A percentile compares a stretch with the other conserved stretches of the same genome.
phyloP scores from a whole-genome alignment of 1,140 invertebrate genomes.

The Gryllus bimaculatus region DNA sequence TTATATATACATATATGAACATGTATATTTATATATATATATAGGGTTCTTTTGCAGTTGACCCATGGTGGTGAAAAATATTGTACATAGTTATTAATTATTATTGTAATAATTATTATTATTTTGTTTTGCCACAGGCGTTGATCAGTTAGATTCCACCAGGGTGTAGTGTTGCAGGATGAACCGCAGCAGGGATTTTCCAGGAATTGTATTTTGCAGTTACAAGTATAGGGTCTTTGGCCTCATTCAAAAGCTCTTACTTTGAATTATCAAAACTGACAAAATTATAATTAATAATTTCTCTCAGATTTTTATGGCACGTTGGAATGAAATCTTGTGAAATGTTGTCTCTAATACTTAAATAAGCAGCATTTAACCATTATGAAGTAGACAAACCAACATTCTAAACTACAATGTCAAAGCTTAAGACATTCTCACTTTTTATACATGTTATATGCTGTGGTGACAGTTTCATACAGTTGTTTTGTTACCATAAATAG shows the following conservation, averaged over 20 bases:
- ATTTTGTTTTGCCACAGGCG: slow-evolving; percentile 19
- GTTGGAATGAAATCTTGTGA: not conserved
- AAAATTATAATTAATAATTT: not conserved
- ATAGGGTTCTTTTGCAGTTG: slow-evolving; percentile 15
- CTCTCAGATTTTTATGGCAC: not conserved
- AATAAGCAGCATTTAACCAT: not conserved
- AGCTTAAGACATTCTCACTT: slow-evolving; percentile 19
- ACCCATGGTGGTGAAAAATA: slow-evolving; percentile 19
- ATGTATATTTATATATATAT: slow-evolving; percentile 5
- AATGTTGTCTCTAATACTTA: not conserved
- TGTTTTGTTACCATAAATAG: not conserved
- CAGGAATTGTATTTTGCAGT: slow-evolving; percentile 18
- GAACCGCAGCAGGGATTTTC: slow-evolving; percentile 20
- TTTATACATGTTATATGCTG: slow-evolving; percentile 21
- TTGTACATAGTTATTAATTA: slow-evolving; percentile 22
- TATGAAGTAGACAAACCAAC: slow-evolving; percentile 2
- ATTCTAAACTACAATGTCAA: slow-evolving; percentile 16
- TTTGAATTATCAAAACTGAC: not conserved
- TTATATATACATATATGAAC: slow-evolving; percentile 14
- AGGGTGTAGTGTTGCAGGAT: slow-evolving; percentile 7
- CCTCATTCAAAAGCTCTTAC: not conserved
- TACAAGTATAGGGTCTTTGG: not conserved
- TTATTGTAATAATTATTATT: not conserved
- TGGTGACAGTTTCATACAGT: slow-evolving; percentile 16
- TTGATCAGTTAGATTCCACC: not conserved